Evolutionary conservation across 2,113 vertebrate genomes (phyloP).

Genomic region (Collichthys lucidus): DNA sequence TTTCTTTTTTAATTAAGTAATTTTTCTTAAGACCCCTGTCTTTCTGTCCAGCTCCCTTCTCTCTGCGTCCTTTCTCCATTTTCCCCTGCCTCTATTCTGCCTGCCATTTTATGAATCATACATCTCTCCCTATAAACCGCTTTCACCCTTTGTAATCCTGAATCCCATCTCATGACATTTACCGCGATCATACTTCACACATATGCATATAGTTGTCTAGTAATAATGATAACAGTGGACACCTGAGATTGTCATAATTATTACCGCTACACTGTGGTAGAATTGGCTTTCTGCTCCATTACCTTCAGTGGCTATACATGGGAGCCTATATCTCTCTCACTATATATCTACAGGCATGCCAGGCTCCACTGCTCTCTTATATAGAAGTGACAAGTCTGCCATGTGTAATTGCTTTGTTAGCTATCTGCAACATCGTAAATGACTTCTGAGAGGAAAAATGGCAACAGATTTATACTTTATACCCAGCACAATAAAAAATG

Average conservation of each 20-base stretch:
- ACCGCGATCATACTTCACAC: slow-evolving; percentile 48
- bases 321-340: slow-evolving; percentile 48
- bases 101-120: slow-evolving; percentile 2
- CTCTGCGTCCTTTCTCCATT: neutral
- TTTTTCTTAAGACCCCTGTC: slow-evolving; percentile 5
- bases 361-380: slow-evolving; percentile 57
- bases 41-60: neutral
- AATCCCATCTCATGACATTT: slow-evolving; percentile 18
- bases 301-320: slow-evolving; percentile 59
- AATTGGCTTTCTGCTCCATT: slow-evolving; percentile 82
- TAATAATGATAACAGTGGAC: slow-evolving; percentile 64
- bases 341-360: slow-evolving; percentile 57
- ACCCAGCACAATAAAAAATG: slow-evolving; percentile 41
- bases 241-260: slow-evolving; percentile 78
- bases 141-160: slow-evolving; percentile 11
- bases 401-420: slow-evolving; percentile 76
- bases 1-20: slow-evolving; percentile 33
- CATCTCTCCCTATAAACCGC: neutral
- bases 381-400: slow-evolving; percentile 53
- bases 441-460: slow-evolving; percentile 58
- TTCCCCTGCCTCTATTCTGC: neutral
- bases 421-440: slow-evolving; percentile 64
- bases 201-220: slow-evolving; percentile 58
- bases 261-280: slow-evolving; percentile 63
- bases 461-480: slow-evolving; percentile 44